Evolutionary conservation across 2,888 invertebrate species (phyloP).

Genomic region (Protophormia terraenovae): DNA sequence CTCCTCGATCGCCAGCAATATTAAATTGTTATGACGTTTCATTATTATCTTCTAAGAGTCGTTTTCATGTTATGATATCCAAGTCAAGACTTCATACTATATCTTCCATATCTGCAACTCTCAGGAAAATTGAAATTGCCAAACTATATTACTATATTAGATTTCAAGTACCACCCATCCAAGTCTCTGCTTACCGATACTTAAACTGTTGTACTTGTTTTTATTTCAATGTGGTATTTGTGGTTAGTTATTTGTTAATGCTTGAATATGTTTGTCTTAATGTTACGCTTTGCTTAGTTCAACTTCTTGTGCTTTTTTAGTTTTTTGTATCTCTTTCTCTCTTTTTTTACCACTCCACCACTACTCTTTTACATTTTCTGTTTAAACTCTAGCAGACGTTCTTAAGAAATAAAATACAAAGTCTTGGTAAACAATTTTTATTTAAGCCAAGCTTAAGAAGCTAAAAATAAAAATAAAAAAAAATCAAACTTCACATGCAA

Average conservation of each 20-base stretch:
- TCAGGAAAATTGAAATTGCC: too few species aligned
- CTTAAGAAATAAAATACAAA: slow-evolving; percentile 9
- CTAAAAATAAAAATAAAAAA: neutral
- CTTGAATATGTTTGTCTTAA: slow-evolving; percentile 31
- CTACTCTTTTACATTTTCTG: neutral
- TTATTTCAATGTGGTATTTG: slow-evolving; percentile 13
- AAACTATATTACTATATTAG: too few species aligned
- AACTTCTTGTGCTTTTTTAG: neutral
- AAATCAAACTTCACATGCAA: neutral
- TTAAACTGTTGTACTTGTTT: slow-evolving; percentile 1
- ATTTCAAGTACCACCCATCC: neutral
- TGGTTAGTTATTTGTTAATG: slow-evolving; percentile 36
- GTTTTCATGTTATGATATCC: too few species aligned
- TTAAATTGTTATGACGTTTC: too few species aligned
- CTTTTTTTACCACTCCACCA: neutral
- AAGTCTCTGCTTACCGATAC: neutral
- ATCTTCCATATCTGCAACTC: too few species aligned
- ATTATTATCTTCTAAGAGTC: too few species aligned
- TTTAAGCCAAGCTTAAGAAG: slow-evolving; percentile 31
- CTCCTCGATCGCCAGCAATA: too few species aligned
- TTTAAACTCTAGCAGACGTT: slow-evolving; percentile 15
- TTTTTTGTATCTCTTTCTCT: neutral
- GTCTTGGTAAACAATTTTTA: slow-evolving; percentile 24
- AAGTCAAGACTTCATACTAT: too few species aligned
- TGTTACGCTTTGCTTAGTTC: slow-evolving; percentile 57